phyloP scores from a whole-genome alignment of 2,888 invertebrate species.

The Apamea anceps region DNA sequence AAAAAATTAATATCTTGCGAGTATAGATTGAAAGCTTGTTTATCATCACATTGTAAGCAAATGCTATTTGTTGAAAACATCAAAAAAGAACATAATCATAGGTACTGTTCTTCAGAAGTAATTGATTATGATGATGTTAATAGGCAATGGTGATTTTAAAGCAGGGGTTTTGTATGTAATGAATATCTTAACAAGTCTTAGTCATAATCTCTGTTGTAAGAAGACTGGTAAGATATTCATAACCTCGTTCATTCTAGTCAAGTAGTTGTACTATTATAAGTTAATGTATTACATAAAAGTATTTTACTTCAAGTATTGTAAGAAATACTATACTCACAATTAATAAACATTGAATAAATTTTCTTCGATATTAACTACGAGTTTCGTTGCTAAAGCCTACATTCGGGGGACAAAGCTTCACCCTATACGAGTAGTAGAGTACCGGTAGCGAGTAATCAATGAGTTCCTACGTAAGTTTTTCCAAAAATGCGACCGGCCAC shows the following conservation, averaged over 20 bases:
- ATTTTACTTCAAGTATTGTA: background rate
- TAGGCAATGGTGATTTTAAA: conserved; percentile 13
- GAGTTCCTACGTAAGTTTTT: too few species aligned
- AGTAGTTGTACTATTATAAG: conserved; percentile 14
- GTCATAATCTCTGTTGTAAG: background rate
- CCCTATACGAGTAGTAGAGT: too few species aligned
- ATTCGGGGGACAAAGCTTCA: background rate
- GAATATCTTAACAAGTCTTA: conserved; percentile 25
- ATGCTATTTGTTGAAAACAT: background rate
- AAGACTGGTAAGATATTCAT: conserved; percentile 32
- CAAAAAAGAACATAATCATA: background rate
- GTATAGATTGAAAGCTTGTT: background rate
- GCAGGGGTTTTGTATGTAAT: conserved; percentile 15
- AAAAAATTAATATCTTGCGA: background rate
- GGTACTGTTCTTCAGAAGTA: background rate
- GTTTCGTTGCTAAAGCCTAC: background rate
- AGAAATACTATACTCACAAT: conserved; percentile 8
- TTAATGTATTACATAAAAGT: conserved; percentile 24
- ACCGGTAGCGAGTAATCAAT: too few species aligned
- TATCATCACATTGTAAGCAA: background rate
- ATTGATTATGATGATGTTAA: conserved; percentile 5
- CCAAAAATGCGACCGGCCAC: too few species aligned
- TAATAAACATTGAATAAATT: conserved; percentile 16
- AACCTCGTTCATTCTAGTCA: conserved; percentile 43
- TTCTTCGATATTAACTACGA: background rate